Base-by-base conservation (phyloP, 2,113 vertebrate genomes). In the Callocephalon fimbriatum region DNA sequence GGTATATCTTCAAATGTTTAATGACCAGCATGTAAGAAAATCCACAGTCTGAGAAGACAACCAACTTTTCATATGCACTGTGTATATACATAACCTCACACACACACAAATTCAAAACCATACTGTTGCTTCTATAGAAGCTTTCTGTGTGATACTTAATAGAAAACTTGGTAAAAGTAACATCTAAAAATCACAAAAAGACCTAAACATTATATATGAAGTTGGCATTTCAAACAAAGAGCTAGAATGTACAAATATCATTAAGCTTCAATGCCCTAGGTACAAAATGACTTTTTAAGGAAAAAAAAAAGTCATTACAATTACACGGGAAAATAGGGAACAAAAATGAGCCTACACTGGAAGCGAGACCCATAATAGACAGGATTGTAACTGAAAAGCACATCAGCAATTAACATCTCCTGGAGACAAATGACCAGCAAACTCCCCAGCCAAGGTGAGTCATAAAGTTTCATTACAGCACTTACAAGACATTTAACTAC, bases 241-340 rank as follows among this genome's bases (percentile, higher is more conserved):
- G n/a, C 48, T 73, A 3, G 31, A 66, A 86, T 10, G n/a, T 47
- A 73, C 40, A 95, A 93, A 95, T 88, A 94, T 23, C 84, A 92
- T 86, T 77, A 78, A 90, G 80, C 87, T 93, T 77, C 86, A 80
- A 12, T 40, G 83, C 91, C 93, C 74, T 65, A 83, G 92, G 90
- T 93, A 86, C 37, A 48, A 91, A 97, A 76, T 93, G 92, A 79
- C 88, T 93, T 91, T 91, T 77, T n/a, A 67, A 74, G 75, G 38
- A 67, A 68, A 80, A 53, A 87, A 87, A 92, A 96, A 93, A 74
- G 79, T 86, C 95, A 92, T 90, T 90, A 74, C 68, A 94, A 96
- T 97, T 83, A 86, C 66, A 78, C 45, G 81, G 70, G 90, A 96
- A 96, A 86, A 84, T 1, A 89, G 50, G 80, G 65, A 82, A 90